Evolutionary conservation across 2,888 invertebrate genomes (phyloP), one percentile per base, ranked within the genome.

Genomic region (Pherbina coryleti): DNA sequence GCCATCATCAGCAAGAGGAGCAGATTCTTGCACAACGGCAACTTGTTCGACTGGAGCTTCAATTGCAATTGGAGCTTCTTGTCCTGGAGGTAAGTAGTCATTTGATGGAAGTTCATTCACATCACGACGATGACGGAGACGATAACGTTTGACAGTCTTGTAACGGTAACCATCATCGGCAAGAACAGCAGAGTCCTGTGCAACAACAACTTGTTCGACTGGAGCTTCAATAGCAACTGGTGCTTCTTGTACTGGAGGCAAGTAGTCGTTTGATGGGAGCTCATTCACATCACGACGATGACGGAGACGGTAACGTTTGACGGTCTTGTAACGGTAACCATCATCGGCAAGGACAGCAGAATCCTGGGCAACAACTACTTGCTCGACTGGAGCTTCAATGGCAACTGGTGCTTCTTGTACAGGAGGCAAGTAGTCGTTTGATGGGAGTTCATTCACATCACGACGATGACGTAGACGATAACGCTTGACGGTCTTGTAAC

Each of bases 1-100:
- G 64, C 87, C 87, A 85, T 88, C 88, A 83, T 87, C 84, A 79
- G 83, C 83, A 9, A 80, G 67, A 28, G 74, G 57, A n/a, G 81
- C 81, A 8, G 79, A 78, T 19, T 79, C 75, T 25, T 78, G 78
- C 37, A 71, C 77, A 44, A 70, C 70, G 55, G 60, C 75, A 62
- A 71, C 77, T 34, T 77, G 79, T 5, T 57, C 69, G 5, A 77
- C 64, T 34, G 76, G 72, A 51, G 79, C 76, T 72, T 75, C 77
- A 73, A 76, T 64, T 9, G 78, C 73, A 49, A 69, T 69, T 69
- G 77, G 44, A 62, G 57, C 77, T 79, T 75, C 55, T 60, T 78
- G 69, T 44, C 67, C 71, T 57, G 81, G 76, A 5, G 81, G 79
- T 72, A 81, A 73, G 28, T 77, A 79, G 53, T 79, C 79, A 25